A percentile compares a stretch with the other conserved stretches of the same genome.
These are phyloP conservation scores for Scolopax rusticola DNA, from an alignment of 2,797 vertebrate species.

Conservation along the genomic window DNA sequence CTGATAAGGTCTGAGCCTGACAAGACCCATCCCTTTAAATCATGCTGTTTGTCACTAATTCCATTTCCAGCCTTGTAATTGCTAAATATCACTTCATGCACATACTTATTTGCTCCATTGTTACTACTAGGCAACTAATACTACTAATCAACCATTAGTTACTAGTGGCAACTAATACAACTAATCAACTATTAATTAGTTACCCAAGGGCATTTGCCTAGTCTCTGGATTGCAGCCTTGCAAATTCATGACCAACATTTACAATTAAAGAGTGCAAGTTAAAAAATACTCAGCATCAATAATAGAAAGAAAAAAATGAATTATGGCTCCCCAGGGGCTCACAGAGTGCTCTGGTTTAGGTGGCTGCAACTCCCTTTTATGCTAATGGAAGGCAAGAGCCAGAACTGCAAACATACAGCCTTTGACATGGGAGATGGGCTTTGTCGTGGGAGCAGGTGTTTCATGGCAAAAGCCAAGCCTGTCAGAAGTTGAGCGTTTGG, in stretches of 20 bases:
- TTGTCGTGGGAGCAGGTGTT: accelerated
- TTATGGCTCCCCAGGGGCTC: neutral
- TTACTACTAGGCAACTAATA: neutral
- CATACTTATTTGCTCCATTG: neutral
- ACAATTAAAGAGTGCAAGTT: neutral
- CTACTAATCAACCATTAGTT: neutral
- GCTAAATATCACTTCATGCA: neutral
- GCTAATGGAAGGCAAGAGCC: neutral
- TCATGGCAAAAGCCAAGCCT: neutral
- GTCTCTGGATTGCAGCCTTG: neutral
- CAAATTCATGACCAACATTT: neutral
- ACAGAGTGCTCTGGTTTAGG: neutral
- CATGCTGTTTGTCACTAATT: neutral
- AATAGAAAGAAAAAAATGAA: neutral
- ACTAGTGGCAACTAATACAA: neutral
- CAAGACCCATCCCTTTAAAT: neutral
- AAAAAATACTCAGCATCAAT: neutral
- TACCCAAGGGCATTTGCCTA: neutral
- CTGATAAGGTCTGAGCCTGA: neutral
- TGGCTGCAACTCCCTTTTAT: neutral
- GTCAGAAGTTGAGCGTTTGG: accelerated
- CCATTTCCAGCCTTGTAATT: neutral
- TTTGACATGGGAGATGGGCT: neutral
- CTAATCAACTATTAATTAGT: neutral
- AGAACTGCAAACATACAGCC: neutral